Evolutionary conservation across 1,140 invertebrate species (phyloP), one percentile per base, ranked within the genome.

Genomic region (Sminthurinus signatus): DNA sequence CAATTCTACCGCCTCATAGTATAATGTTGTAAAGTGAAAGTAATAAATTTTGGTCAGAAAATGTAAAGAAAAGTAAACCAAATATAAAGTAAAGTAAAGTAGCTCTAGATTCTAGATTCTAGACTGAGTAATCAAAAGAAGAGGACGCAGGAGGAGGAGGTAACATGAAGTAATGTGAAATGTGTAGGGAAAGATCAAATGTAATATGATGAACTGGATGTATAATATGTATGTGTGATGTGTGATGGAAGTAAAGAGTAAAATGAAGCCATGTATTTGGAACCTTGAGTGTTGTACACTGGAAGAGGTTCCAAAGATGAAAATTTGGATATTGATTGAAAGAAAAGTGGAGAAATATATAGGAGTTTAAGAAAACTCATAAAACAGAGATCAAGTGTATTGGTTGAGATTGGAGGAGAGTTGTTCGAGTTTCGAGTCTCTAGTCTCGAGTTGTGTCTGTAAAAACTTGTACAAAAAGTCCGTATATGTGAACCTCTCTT

Each of bases 311-410:
- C 50, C 17, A 44, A 52, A 64, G 56, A 64, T 59, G 62, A 64
- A 64, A 48, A 64, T 64, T 64, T 64, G 55, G 44, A 43, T 64
- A 58, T 64, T 58, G 62, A 64, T 59, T 64, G 44, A 52, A 58
- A 44, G 42, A 36, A 32, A 58, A 51, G 31, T 58, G 42, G 62
- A 55, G 51, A 43, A 64, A 48, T n/a, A 8, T 36, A 8, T 57
- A 54, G 55, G 55, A 64, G 62, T 64, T 64, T 64, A 59, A 58
- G 55, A 52, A 60, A 65, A 60, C 64, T 65, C 58, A 60, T 65
- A 65, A 60, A 60, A 60, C 57, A 60, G 58, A 61, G 59, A 56
- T 65, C 64, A 65, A 54, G 46, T 66, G 59, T 62, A 27, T 43
- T 60, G 57, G 57, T 54, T 21, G 56, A 65, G 63, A 60, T 59